Percentiles rank a stretch among this genome's conserved stretches.
Evolutionary conservation across 2,888 invertebrate species (phyloP).

Genomic region (Schizaphis graminum): DNA sequence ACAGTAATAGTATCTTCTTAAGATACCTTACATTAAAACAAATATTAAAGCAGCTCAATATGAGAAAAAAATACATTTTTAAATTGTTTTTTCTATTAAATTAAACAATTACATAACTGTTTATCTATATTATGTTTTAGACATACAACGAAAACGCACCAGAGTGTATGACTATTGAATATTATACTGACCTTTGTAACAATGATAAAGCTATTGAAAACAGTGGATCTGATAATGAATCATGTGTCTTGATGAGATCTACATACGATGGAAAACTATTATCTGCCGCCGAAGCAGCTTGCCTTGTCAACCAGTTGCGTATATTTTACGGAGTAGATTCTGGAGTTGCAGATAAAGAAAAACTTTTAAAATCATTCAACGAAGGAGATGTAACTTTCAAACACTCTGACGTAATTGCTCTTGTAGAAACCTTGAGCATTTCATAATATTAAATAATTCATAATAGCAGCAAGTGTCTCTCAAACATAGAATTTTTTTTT

Average conservation of each 20-base stretch:
- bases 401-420: constrained; percentile 30
- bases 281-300: constrained; percentile 42
- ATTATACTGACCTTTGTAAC: constrained; percentile 48
- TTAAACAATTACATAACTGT: not conserved
- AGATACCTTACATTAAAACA: too few species aligned
- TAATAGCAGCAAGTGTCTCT: not conserved
- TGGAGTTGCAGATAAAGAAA: constrained; percentile 11
- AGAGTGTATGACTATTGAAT: constrained; percentile 57
- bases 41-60: too few species aligned
- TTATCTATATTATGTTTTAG: not conserved
- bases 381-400: constrained; percentile 35
- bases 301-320: constrained; percentile 46
- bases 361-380: constrained; percentile 48
- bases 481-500: not conserved
- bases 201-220: not conserved
- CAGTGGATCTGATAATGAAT: not conserved
- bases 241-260: constrained; percentile 45
- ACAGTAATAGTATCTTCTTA: too few species aligned
- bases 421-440: constrained; percentile 48
- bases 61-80: not conserved
- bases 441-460: not conserved
- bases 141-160: constrained; percentile 56
- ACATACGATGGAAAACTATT: constrained; percentile 52
- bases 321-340: constrained; percentile 43
- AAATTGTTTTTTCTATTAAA: not conserved